Evolutionary conservation across 2,888 invertebrate genomes (phyloP).

Genomic region (Eupithecia vulgata): DNA sequence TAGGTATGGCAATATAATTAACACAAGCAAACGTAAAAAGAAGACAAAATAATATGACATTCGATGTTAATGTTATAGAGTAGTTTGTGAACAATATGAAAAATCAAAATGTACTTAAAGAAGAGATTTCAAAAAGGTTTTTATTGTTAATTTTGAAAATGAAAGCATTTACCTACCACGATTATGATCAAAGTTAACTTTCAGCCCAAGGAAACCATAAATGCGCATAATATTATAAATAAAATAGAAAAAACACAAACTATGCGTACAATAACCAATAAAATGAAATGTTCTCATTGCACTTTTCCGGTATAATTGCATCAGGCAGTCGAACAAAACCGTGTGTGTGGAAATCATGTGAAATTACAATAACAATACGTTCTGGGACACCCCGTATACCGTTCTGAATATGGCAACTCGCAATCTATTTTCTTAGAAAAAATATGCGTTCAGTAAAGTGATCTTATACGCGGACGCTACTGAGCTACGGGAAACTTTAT

Average conservation of each 20-base stretch:
- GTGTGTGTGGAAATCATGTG: slow-evolving; percentile 67
- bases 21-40: no score
- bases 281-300: slow-evolving; percentile 49
- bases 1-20: no score
- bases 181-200: neutral
- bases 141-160: neutral
- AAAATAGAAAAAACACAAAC: slow-evolving; percentile 31
- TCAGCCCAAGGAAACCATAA: slow-evolving; percentile 16
- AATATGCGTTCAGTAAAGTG: neutral
- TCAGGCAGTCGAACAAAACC: slow-evolving; percentile 55
- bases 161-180: neutral
- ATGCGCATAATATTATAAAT: slow-evolving; percentile 17
- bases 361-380: slow-evolving; percentile 60
- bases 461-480: neutral
- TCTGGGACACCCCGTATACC: slow-evolving; percentile 44
- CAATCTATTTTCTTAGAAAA: neutral
- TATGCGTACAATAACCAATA: slow-evolving; percentile 39
- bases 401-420: slow-evolving; percentile 54
- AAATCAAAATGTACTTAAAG: neutral
- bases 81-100: neutral
- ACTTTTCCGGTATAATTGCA: slow-evolving; percentile 55
- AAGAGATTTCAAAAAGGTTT: neutral
- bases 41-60: no score
- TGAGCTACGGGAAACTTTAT: no score
- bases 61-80: neutral